A percentile compares a stretch with the other conserved stretches of the same genome.
Evolutionary conservation across 2,888 invertebrate species (phyloP).

Genomic region (Eristalis intricaria): DNA sequence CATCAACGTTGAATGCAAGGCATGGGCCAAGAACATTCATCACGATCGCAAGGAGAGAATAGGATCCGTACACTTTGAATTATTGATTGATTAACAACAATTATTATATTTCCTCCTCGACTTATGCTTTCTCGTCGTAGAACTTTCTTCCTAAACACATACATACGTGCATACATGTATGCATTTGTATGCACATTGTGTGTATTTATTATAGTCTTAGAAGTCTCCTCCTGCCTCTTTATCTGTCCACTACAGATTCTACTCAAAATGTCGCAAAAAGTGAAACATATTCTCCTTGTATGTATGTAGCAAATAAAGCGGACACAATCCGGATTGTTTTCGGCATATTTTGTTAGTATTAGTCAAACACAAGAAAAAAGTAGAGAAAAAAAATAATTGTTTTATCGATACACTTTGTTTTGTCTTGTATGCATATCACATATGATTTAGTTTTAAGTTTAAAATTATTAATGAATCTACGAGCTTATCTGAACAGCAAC

Average conservation of each 20-base stretch:
- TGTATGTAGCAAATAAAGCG: conserved; percentile 12
- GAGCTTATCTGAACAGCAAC: conserved; percentile 18
- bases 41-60: conserved; percentile 87
- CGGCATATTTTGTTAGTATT: conserved; percentile 12
- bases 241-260: conserved; percentile 53
- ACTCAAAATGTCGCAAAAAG: conserved; percentile 47
- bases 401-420: conserved; percentile 5
- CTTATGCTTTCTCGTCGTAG: conserved; percentile 37
- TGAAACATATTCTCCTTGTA: conserved; percentile 29
- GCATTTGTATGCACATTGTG: background rate
- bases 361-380: conserved; percentile 8
- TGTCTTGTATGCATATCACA: conserved; percentile 29
- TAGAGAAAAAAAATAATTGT: background rate
- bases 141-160: conserved; percentile 47
- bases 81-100: conserved; percentile 83
- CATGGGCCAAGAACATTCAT: conserved; percentile 86
- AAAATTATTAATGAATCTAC: conserved; percentile 32
- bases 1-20: conserved; percentile 87
- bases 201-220: conserved; percentile 58
- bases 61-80: conserved; percentile 88
- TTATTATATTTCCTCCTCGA: conserved; percentile 4
- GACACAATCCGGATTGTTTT: conserved; percentile 5
- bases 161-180: background rate
- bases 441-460: conserved; percentile 26
- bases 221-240: conserved; percentile 61